Conservation (phyloP, 2,888 invertebrate species). For the Tineola bisselliella region DNA sequence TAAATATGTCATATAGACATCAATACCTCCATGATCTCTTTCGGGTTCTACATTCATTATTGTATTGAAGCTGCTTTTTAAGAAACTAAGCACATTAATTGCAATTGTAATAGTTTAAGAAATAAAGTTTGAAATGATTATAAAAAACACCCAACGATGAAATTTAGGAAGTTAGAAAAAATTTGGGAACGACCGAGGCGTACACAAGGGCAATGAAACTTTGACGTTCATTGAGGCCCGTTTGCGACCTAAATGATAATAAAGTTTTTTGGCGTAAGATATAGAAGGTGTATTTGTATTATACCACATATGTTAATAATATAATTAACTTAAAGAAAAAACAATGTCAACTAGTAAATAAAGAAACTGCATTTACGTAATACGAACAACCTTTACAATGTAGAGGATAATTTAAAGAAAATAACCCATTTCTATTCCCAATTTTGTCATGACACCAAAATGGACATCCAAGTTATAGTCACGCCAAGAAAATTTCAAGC, state of each 20-base stretch:
- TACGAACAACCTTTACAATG: neutral
- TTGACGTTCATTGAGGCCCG: neutral
- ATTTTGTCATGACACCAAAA: neutral
- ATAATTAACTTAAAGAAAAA: no score
- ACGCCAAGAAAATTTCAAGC: conserved; percentile 8
- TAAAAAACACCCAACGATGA: neutral
- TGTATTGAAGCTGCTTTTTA: no score
- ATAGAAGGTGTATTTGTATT: no score
- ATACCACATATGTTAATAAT: neutral
- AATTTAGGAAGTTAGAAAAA: neutral
- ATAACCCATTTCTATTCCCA: neutral
- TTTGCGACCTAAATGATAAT: neutral
- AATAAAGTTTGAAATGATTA: no score
- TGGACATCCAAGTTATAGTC: neutral
- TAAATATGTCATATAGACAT: no score
- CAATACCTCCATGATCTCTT: no score
- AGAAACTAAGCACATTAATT: no score
- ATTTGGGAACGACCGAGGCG: neutral
- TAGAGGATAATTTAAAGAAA: neutral
- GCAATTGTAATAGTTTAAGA: neutral
- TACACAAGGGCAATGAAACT: neutral
- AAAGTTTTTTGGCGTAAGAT: neutral
- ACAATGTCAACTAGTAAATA: no score
- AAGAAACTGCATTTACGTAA: neutral
- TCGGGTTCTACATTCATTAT: no score